Percentiles rank a stretch among this genome's conserved stretches.
Evolutionary conservation across 1,140 invertebrate genomes (phyloP).

Genomic region (Holotrichia oblita): DNA sequence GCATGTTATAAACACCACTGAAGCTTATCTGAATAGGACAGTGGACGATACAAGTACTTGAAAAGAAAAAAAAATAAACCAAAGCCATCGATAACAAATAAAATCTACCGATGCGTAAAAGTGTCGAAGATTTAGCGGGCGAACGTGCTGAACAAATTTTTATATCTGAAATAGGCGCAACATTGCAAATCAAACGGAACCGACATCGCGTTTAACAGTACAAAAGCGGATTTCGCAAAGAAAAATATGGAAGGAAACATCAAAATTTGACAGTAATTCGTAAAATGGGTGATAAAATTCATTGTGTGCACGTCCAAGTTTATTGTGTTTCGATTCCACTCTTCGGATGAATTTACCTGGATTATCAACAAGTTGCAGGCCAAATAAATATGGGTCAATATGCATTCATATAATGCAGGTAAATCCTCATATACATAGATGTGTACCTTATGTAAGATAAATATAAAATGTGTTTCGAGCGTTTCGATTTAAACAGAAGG

Average conservation of each 20-base stretch:
- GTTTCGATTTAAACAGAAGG: too few species aligned
- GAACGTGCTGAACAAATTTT: slow-evolving; percentile 38
- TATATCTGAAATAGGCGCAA: slow-evolving; percentile 18
- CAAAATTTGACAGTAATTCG: slow-evolving; percentile 40
- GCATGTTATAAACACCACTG: background rate
- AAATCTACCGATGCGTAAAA: slow-evolving; percentile 35
- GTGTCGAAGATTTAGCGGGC: slow-evolving; percentile 29
- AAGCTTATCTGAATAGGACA: background rate
- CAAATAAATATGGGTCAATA: too few species aligned
- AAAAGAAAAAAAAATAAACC: background rate
- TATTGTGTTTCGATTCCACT: slow-evolving; percentile 27
- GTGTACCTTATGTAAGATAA: too few species aligned
- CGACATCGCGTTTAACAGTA: background rate
- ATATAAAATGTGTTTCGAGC: too few species aligned
- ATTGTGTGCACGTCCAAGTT: background rate
- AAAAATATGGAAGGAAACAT: slow-evolving; percentile 41
- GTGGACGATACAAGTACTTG: background rate
- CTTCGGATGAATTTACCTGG: slow-evolving; percentile 18
- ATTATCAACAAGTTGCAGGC: background rate
- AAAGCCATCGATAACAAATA: slow-evolving; percentile 26
- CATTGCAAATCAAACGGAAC: slow-evolving; percentile 22
- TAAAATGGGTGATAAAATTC: slow-evolving; percentile 19
- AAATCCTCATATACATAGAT: too few species aligned
- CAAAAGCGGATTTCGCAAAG: slow-evolving; percentile 14
- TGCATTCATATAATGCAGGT: too few species aligned